phyloP scores from a whole-genome alignment of 2,113 vertebrate species.

The Odocoileus hemionus region DNA sequence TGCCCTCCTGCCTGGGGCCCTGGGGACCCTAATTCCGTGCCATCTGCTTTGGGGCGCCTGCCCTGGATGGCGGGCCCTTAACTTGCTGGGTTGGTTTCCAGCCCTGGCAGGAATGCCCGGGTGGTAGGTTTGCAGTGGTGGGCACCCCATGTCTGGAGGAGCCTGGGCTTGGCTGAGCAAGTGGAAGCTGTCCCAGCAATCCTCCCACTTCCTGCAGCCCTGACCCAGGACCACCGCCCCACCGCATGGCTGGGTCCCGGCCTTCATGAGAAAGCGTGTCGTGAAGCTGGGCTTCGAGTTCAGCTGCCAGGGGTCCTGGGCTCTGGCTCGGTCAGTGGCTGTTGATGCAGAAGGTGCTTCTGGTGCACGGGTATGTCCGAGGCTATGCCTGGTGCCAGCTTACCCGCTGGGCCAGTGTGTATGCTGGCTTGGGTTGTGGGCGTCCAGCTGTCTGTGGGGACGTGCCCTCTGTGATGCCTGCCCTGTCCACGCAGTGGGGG shows the following conservation, averaged over 20 bases:
- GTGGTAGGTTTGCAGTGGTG: too few relatives aligned
- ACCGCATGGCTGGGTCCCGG: background rate
- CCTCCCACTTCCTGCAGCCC: background rate
- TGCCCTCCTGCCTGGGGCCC: background rate
- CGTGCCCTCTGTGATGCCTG: background rate
- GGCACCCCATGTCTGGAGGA: background rate
- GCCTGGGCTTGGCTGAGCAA: background rate
- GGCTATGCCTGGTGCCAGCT: background rate
- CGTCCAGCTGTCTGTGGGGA: background rate
- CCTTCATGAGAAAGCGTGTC: background rate
- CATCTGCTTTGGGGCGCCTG: background rate
- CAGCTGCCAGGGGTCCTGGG: background rate
- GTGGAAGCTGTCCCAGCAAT: rapidly evolving
- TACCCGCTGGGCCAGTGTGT: background rate
- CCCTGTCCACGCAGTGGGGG: background rate
- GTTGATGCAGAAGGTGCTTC: background rate
- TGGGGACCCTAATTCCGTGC: background rate
- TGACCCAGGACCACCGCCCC: background rate
- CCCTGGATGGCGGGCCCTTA: background rate
- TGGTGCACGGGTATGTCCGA: rapidly evolving
- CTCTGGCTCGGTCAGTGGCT: rapidly evolving
- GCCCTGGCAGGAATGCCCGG: background rate
- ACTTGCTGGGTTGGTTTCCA: background rate
- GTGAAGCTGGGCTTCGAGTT: background rate
- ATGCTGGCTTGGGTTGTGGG: too few relatives aligned